phyloP scores from a whole-genome alignment of 2,888 invertebrate genomes.

The Caenorhabditis wallacei region DNA sequence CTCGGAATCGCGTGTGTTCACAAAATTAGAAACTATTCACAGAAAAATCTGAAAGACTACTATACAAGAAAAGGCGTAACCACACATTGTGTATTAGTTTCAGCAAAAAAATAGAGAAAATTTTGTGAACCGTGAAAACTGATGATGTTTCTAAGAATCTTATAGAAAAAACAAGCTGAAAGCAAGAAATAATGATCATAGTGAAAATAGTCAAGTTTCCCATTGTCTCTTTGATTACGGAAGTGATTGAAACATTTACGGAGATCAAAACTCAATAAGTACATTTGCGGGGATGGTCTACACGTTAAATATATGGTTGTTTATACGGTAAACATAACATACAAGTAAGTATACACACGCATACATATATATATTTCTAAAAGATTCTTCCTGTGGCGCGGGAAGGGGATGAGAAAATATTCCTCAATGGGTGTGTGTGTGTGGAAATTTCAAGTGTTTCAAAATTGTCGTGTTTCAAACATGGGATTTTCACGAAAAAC shows the following conservation, averaged over 20 bases:
- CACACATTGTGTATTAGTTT: not conserved
- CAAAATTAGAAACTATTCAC: not conserved
- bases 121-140: slow-evolving; percentile 8
- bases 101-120: not conserved
- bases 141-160: not conserved
- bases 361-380: slow-evolving; percentile 27
- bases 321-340: slow-evolving; percentile 28
- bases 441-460: slow-evolving; percentile 33
- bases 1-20: not conserved
- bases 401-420: slow-evolving; percentile 18
- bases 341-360: slow-evolving; percentile 31
- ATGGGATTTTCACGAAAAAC: slow-evolving; percentile 41
- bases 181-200: not conserved
- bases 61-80: no score
- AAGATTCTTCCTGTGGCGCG: slow-evolving; percentile 21
- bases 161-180: no score
- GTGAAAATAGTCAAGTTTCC: not conserved
- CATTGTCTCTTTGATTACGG: slow-evolving; percentile 2
- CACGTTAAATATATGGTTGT: slow-evolving; percentile 12
- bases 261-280: slow-evolving; percentile 29
- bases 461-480: slow-evolving; percentile 48
- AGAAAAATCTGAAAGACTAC: not conserved
- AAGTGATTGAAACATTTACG: not conserved
- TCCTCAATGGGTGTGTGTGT: no score
- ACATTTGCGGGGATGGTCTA: not conserved